Conservation (phyloP, 2,888 invertebrate species). For the Allolobophora icterica region DNA sequence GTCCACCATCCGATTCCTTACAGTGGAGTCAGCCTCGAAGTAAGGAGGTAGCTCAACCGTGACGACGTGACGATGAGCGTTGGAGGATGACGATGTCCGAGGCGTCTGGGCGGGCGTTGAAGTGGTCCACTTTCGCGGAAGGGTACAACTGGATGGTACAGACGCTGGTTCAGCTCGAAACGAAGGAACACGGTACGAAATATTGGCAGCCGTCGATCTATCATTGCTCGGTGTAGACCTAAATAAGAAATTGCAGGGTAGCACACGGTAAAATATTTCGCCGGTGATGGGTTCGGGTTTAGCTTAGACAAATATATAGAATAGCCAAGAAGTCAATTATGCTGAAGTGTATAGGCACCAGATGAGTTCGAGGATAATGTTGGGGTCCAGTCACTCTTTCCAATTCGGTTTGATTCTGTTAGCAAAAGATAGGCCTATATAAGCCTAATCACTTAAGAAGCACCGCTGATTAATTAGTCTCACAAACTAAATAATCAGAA, state of each 20-base stretch:
- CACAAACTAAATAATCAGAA: neutral
- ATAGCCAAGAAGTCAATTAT: too few species aligned
- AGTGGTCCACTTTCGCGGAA: neutral
- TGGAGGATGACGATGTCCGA: neutral
- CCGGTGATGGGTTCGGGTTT: too few species aligned
- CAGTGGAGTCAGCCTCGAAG: neutral
- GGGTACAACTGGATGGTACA: neutral
- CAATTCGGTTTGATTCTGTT: neutral
- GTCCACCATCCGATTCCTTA: neutral
- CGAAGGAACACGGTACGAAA: conserved; percentile 4
- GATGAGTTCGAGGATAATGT: too few species aligned
- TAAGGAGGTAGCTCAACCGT: neutral
- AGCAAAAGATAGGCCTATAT: too few species aligned
- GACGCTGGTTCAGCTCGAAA: neutral
- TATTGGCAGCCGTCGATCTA: neutral
- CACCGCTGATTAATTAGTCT: too few species aligned
- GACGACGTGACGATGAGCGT: neutral
- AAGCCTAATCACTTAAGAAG: too few species aligned
- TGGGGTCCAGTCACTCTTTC: too few species aligned
- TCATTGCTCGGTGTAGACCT: neutral
- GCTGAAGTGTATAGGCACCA: too few species aligned
- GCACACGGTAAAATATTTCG: too few species aligned
- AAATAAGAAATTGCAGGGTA: neutral
- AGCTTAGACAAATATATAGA: too few species aligned
- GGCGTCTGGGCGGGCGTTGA: neutral